Evolutionary conservation across 37 sponge, comb jelly and placozoan genomes (phyloP), one percentile per base, ranked within the genome.

Genomic region (Crambe crambe): DNA sequence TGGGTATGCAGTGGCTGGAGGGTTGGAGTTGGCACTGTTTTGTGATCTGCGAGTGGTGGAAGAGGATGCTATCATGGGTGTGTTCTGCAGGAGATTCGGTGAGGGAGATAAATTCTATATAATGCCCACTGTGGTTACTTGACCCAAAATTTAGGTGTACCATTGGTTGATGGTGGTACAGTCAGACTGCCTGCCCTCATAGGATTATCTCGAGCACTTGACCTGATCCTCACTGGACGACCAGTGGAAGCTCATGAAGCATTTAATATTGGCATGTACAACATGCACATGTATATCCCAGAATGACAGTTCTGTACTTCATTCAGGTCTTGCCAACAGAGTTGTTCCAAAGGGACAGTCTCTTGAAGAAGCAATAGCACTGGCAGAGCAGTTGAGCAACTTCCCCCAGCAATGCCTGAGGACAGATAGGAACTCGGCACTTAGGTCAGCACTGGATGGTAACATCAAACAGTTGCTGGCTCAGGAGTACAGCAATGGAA

Each of bases 1-100:
- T 31, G 91, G 91, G 10, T 83, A 83, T 76, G 91, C 91, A 22
- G 91, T 91, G 41, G 91, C 91, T 39, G 91, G 91, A 2, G 91
- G 91, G 20, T 70, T 91, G 75, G 91, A 91, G 80, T 62, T 91
- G 60, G 79, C 91, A 0, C 70, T 91, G 37, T 26, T 86, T 80
- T 86, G 87, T 78, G 91, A 91, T 64, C 34, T 91, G 68, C 82
- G 91, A 25, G 80, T 91, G 3, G 87, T 69, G 2, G 91, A 91
- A 42, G 84, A 82, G 56, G 78, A 61, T 40, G 87, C 88, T 0
- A 51, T 67, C 30, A 76, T 91, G 64, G 91, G 91, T 37, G 88
- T 91, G 36, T 86, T 86, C 87, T 83, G 88, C 67, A 59, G 87
- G 47, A 70, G 87, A 57, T 86, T 85, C 57, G 87, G 91, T 86